These are phyloP conservation scores for Sisyra terminalis DNA, from an alignment of 2,888 invertebrate species.

Conservation along the genomic window DNA sequence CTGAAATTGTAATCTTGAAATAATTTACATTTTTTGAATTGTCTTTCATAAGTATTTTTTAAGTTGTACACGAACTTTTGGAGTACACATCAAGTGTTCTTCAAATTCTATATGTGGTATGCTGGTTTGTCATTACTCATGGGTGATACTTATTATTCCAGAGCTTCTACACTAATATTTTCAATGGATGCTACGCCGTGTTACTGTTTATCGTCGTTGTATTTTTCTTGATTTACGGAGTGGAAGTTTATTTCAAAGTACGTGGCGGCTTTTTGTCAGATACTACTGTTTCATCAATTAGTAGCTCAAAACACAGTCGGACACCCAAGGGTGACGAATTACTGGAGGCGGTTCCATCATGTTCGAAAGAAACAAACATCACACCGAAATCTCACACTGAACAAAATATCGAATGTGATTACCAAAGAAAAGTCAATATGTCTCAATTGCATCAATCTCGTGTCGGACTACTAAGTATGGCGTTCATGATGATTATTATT, in stretches of 20 bases:
- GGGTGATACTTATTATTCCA: constrained; percentile 26
- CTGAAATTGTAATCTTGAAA: no score
- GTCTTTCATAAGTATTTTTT: no score
- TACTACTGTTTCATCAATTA: constrained; percentile 43
- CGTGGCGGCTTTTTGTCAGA: constrained; percentile 73
- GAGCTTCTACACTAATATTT: constrained; percentile 69
- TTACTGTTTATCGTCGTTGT: constrained; percentile 77
- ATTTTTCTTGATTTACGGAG: constrained; percentile 86
- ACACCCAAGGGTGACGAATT: constrained; percentile 15
- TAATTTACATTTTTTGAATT: no score
- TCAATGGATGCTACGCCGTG: constrained; percentile 86
- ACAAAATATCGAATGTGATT: constrained; percentile 9
- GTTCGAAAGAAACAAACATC: background rate
- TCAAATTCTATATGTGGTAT: no score
- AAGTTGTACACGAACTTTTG: no score
- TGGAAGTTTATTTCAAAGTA: constrained; percentile 88
- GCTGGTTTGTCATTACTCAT: no score
- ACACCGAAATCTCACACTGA: constrained; percentile 1
- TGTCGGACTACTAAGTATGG: constrained; percentile 75
- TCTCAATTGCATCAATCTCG: constrained; percentile 86
- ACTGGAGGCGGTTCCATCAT: background rate
- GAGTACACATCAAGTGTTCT: no score
- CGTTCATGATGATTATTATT: constrained; percentile 77
- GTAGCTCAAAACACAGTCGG: constrained; percentile 7
- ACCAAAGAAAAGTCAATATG: constrained; percentile 42